Conservation (phyloP, 1,140 invertebrate species). For the Carcinoscorpius rotundicauda region DNA sequence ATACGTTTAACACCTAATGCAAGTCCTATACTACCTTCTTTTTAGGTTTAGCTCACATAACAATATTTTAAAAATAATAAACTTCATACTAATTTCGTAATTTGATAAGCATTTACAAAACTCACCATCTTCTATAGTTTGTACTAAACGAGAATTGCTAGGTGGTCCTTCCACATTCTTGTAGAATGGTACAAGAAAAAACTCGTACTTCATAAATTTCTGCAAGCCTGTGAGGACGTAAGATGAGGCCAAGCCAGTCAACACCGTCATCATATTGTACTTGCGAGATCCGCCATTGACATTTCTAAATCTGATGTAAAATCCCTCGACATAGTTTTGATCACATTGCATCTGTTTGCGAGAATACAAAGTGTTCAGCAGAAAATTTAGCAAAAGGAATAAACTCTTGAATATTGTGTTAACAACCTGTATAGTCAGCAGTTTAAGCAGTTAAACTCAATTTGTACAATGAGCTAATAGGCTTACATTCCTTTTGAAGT, state of each 20-base stretch:
- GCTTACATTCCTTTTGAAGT: neutral
- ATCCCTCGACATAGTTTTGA: constrained; percentile 55
- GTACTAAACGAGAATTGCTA: constrained; percentile 35
- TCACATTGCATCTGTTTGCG: constrained; percentile 28
- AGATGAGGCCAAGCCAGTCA: constrained; percentile 32
- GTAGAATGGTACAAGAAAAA: constrained; percentile 76
- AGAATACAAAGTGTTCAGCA: neutral
- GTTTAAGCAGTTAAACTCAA: neutral
- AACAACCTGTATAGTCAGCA: neutral
- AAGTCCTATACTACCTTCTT: neutral
- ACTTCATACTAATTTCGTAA: neutral
- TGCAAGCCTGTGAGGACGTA: constrained; percentile 57
- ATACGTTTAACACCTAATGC: neutral
- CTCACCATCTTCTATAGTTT: constrained; percentile 38
- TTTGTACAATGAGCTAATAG: neutral
- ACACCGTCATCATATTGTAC: constrained; percentile 47
- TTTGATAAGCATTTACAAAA: neutral
- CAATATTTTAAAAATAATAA: neutral
- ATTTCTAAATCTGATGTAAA: constrained; percentile 83
- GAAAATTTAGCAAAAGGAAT: constrained; percentile 5
- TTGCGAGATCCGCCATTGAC: constrained; percentile 38
- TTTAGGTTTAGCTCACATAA: neutral
- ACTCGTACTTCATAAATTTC: constrained; percentile 75
- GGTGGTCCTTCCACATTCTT: constrained; percentile 69
- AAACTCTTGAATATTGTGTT: constrained; percentile 1